Conservation (phyloP, 2,888 invertebrate genomes). For the Argynnis bischoffii region DNA sequence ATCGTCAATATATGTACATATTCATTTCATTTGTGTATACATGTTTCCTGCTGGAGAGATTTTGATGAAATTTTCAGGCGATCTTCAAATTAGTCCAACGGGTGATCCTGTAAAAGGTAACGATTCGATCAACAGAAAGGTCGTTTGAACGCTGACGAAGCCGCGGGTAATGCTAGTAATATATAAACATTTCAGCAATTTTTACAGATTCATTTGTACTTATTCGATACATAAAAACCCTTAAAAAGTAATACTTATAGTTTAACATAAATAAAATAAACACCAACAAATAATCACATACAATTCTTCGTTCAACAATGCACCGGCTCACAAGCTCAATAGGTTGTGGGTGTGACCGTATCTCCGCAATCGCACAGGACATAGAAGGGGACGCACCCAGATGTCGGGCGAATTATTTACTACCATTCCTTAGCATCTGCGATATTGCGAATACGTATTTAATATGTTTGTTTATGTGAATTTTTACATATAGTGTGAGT, state of each 20-base stretch:
- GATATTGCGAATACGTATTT: slow-evolving; percentile 38
- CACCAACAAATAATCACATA: slow-evolving; percentile 5
- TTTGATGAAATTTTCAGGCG: no score
- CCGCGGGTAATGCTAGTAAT: no score
- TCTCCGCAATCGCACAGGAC: slow-evolving; percentile 59
- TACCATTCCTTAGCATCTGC: slow-evolving; percentile 65
- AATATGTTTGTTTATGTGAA: slow-evolving; percentile 12
- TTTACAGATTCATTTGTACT: no score
- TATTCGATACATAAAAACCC: background rate
- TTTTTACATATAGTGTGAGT: background rate
- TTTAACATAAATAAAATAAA: background rate
- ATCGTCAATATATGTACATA: no score
- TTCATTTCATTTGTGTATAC: no score
- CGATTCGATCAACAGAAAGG: no score
- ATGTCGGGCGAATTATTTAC: slow-evolving; percentile 80
- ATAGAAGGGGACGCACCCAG: slow-evolving; percentile 76
- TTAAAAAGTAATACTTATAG: background rate
- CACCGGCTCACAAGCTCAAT: slow-evolving; percentile 1
- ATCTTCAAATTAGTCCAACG: no score
- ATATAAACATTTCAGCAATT: no score
- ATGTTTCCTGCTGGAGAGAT: no score
- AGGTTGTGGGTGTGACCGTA: slow-evolving; percentile 64
- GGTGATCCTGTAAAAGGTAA: no score
- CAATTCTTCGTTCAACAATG: background rate
- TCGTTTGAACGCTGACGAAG: no score